These are phyloP conservation scores for Brachionus manjavacas DNA, from an alignment of 1,140 invertebrate species.

Conservation along the genomic window DNA sequence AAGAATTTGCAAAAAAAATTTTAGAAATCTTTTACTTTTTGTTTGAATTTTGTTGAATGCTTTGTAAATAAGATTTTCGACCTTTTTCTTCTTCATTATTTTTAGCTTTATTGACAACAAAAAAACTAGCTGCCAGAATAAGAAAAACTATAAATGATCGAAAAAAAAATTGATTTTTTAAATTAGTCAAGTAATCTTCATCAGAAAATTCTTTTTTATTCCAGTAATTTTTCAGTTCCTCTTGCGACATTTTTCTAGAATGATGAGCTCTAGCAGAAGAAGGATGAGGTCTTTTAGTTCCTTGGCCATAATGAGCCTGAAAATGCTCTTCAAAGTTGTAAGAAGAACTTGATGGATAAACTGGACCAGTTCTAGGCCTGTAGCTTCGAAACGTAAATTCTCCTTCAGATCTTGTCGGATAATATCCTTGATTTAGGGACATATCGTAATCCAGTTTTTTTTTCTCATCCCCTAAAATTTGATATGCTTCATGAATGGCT, in stretches of 20 bases:
- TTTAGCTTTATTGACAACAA: not conserved
- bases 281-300: not conserved
- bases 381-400: not conserved
- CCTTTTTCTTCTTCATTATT: not conserved
- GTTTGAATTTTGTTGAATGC: not conserved
- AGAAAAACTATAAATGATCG: not conserved
- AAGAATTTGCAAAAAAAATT: not conserved
- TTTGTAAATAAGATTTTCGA: not conserved
- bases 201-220: conserved; percentile 37
- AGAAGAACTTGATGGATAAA: not conserved
- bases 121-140: not conserved
- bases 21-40: not conserved
- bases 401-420: not conserved
- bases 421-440: not conserved
- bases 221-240: conserved; percentile 40
- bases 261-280: not conserved
- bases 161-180: not conserved
- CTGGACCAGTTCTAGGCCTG: not conserved
- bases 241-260: not conserved
- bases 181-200: not conserved
- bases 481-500: conserved; percentile 15
- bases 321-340: conserved; percentile 10
- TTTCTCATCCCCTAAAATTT: conserved; percentile 28
- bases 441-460: conserved; percentile 33
- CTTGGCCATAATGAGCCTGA: conserved; percentile 12